Conservation (phyloP, 2,888 invertebrate genomes). For the Pantelozetes paolii region DNA sequence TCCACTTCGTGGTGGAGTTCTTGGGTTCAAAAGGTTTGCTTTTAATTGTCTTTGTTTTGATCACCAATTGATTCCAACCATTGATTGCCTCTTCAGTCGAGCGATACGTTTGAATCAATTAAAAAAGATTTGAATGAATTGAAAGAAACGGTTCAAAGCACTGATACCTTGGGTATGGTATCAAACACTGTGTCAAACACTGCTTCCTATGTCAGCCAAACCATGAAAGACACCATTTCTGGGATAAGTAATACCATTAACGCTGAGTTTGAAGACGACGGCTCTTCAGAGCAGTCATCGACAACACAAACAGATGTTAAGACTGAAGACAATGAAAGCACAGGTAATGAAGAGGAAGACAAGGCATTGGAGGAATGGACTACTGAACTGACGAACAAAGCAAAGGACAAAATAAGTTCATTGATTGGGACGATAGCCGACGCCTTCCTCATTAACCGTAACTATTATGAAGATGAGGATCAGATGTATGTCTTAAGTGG, state of each 20-base stretch:
- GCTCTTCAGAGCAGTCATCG: neutral
- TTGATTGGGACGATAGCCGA: constrained; percentile 38
- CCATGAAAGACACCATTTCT: constrained; percentile 38
- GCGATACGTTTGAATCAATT: constrained; percentile 65
- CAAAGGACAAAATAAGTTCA: constrained; percentile 23
- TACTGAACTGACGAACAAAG: neutral
- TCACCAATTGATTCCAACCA: neutral
- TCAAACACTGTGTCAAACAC: constrained; percentile 61
- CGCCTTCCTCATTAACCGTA: constrained; percentile 27
- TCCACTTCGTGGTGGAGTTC: constrained; percentile 4
- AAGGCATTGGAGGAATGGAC: constrained; percentile 9
- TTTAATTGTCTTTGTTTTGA: neutral
- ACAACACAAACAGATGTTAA: neutral
- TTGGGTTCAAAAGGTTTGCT: neutral
- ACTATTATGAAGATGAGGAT: constrained; percentile 41
- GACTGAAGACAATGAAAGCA: neutral
- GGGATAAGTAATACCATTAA: constrained; percentile 32
- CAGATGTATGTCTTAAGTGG: constrained; percentile 30
- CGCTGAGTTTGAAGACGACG: neutral
- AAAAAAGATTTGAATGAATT: constrained; percentile 71
- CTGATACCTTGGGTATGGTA: constrained; percentile 67
- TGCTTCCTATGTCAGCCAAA: constrained; percentile 54
- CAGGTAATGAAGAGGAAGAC: neutral
- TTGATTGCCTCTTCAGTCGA: neutral
- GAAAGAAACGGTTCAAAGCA: constrained; percentile 65